These are phyloP conservation scores for Celastrina argiolus DNA, from an alignment of 2,888 invertebrate genomes.

Conservation along the genomic window DNA sequence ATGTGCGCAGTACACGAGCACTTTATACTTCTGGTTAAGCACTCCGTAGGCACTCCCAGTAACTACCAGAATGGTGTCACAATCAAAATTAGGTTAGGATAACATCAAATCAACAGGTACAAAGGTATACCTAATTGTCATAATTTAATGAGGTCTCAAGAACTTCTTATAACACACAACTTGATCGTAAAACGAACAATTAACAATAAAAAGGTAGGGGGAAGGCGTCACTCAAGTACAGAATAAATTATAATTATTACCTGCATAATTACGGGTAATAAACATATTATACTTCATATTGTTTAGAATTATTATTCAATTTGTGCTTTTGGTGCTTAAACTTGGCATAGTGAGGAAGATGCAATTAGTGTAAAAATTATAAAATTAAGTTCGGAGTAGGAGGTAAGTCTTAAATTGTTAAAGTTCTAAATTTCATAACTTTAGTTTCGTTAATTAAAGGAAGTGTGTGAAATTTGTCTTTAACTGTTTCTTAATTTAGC, in stretches of 20 bases:
- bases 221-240: conserved; percentile 14
- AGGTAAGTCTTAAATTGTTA: too few relatives aligned
- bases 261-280: conserved; percentile 1
- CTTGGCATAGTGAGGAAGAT: not conserved
- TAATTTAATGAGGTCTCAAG: not conserved
- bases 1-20: too few relatives aligned
- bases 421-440: too few relatives aligned
- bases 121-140: not conserved
- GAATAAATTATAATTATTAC: conserved; percentile 10
- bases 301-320: not conserved
- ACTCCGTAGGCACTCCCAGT: not conserved
- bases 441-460: too few relatives aligned
- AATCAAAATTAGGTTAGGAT: not conserved
- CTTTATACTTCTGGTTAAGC: not conserved
- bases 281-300: conserved; percentile 14
- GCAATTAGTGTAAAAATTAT: too few relatives aligned
- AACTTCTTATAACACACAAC: conserved; percentile 11
- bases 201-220: not conserved
- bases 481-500: too few relatives aligned
- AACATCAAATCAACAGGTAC: not conserved
- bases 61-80: not conserved
- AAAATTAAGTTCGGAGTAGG: too few relatives aligned
- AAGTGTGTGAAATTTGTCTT: too few relatives aligned
- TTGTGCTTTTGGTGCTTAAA: not conserved
- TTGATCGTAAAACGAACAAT: conserved; percentile 11